A percentile compares a stretch with the other conserved stretches of the same genome.
Conservation (phyloP, 2,113 vertebrate species). For the Eublepharis macularius region DNA sequence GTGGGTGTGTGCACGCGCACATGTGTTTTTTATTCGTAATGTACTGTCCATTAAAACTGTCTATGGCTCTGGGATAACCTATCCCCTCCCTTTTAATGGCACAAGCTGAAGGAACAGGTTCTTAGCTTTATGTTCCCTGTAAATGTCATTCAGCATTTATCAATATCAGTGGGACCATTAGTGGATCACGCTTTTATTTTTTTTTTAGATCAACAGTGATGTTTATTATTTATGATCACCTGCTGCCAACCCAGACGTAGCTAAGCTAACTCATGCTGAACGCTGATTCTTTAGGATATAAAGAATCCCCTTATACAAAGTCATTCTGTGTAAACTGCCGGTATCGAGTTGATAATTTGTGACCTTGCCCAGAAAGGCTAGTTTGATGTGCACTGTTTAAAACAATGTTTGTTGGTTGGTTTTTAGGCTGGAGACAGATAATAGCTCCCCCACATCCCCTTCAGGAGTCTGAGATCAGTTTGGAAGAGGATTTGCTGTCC, state of each 20-base stretch:
- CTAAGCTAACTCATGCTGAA: not conserved
- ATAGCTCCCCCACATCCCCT: not conserved
- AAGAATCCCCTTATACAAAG: not conserved
- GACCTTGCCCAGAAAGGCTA: not conserved
- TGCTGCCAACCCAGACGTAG: constrained; percentile 45
- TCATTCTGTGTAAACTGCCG: not conserved
- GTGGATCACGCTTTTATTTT: constrained; percentile 53
- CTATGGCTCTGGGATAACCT: not conserved
- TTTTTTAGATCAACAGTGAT: constrained; percentile 58
- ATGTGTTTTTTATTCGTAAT: not conserved
- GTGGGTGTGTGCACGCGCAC: too few relatives aligned
- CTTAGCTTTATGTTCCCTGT: constrained; percentile 50
- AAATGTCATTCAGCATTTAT: constrained; percentile 59
- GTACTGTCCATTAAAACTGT: not conserved
- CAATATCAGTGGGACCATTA: constrained; percentile 59
- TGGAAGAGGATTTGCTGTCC: not conserved
- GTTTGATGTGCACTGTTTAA: not conserved
- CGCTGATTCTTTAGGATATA: not conserved
- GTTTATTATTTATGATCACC: constrained; percentile 45
- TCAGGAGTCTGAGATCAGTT: not conserved
- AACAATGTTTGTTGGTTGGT: not conserved
- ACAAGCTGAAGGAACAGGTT: constrained; percentile 35
- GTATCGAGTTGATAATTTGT: not conserved
- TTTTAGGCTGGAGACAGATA: not conserved
- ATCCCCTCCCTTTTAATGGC: constrained; percentile 7